phyloP scores from a whole-genome alignment of 2,113 vertebrate species.

The Hiodon tergisus region DNA sequence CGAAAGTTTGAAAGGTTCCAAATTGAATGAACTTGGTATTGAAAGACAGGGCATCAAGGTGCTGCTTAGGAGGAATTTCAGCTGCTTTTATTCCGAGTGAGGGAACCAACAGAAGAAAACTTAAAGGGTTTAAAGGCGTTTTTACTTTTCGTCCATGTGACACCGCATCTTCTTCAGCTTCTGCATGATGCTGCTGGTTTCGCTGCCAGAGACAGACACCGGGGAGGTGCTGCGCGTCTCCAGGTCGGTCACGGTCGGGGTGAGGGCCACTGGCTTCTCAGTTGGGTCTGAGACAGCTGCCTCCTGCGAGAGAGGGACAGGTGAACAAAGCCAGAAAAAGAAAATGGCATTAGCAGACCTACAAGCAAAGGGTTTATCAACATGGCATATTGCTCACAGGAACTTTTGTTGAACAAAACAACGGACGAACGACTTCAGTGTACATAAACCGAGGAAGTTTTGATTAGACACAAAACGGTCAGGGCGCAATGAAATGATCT shows the following conservation, averaged over 20 bases:
- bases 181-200: slow-evolving; percentile 98
- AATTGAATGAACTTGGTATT: neutral
- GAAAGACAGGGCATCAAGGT: too few relatives aligned
- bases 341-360: too few relatives aligned
- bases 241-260: slow-evolving; percentile 59
- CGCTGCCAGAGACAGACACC: slow-evolving; percentile 85
- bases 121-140: neutral
- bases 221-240: slow-evolving; percentile 83
- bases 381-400: too few relatives aligned
- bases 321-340: neutral
- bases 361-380: too few relatives aligned
- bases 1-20: neutral
- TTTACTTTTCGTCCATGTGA: slow-evolving; percentile 96
- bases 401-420: too few relatives aligned
- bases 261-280: slow-evolving; percentile 60
- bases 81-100: too few relatives aligned
- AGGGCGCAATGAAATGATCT: too few relatives aligned
- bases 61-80: too few relatives aligned
- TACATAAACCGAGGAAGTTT: too few relatives aligned
- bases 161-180: slow-evolving; percentile 96
- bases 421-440: too few relatives aligned
- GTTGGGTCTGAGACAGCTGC: slow-evolving; percentile 54
- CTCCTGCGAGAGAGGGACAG: slow-evolving; percentile 55
- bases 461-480: too few relatives aligned
- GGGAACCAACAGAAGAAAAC: neutral